A percentile compares a stretch with the other conserved stretches of the same genome.
Conservation (phyloP, 2,797 vertebrate genomes). For the Sylvilagus floridanus region DNA sequence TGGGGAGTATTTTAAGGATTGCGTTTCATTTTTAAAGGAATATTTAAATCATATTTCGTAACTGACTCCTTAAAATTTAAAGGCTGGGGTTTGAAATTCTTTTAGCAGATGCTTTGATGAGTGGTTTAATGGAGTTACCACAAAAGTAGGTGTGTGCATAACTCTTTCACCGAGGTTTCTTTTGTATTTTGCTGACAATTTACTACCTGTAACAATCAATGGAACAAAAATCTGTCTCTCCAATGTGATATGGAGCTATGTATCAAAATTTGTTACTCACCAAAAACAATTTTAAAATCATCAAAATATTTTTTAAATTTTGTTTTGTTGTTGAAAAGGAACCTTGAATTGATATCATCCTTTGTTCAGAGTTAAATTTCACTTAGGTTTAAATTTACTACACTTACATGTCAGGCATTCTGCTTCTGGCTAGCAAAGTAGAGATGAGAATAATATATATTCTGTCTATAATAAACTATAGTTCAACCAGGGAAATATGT, state of each 20-base stretch:
- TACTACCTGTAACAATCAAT: neutral
- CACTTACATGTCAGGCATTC: neutral
- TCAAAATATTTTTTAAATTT: neutral
- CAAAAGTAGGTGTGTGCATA: neutral
- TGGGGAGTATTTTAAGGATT: neutral
- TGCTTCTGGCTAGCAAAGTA: neutral
- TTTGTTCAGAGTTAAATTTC: neutral
- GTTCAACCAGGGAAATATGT: neutral
- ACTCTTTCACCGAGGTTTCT: neutral
- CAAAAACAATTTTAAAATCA: neutral
- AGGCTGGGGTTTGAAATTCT: neutral
- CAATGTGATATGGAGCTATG: neutral
- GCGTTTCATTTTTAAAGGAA: neutral
- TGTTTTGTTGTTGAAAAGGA: neutral
- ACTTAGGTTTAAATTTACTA: neutral
- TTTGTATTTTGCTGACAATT: neutral
- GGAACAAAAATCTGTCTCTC: neutral
- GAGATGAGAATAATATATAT: neutral
- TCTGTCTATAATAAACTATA: neutral
- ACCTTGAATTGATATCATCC: neutral
- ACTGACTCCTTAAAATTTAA: neutral
- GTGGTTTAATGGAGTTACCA: neutral
- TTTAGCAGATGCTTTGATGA: neutral
- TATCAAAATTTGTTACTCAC: neutral
- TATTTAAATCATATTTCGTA: neutral